phyloP scores from a whole-genome alignment of 1,140 invertebrate species.

The Schmidtea mediterranea region DNA sequence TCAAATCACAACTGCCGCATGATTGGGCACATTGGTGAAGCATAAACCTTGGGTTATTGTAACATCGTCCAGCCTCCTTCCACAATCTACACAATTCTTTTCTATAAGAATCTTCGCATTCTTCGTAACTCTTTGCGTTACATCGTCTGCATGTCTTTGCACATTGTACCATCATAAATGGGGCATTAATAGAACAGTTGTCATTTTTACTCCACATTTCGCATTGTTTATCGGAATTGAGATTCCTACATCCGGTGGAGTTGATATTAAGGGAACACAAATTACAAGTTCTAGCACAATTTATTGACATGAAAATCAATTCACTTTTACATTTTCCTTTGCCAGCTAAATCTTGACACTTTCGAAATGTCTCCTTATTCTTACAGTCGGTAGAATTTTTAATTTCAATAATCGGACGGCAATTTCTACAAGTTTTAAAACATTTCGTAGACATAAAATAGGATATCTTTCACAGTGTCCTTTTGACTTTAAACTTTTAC shows the following conservation, averaged over 20 bases:
- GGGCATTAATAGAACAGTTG: slow-evolving; percentile 14
- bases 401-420: slow-evolving; percentile 5
- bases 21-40: slow-evolving; percentile 14
- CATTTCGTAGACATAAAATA: slow-evolving; percentile 16
- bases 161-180: slow-evolving; percentile 17
- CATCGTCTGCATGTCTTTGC: slow-evolving; percentile 15
- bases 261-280: slow-evolving; percentile 9
- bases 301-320: slow-evolving; percentile 10
- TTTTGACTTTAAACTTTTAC: slow-evolving; percentile 13
- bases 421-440: slow-evolving; percentile 14
- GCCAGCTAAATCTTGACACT: slow-evolving; percentile 8
- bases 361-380: neutral
- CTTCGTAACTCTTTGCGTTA: neutral
- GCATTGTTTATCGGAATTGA: slow-evolving; percentile 28
- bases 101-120: too few relatives aligned
- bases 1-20: slow-evolving; percentile 12
- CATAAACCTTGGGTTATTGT: slow-evolving; percentile 16
- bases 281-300: slow-evolving; percentile 11
- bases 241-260: slow-evolving; percentile 31
- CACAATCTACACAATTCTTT: slow-evolving; percentile 5
- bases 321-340: slow-evolving; percentile 10
- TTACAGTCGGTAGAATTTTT: too few relatives aligned
- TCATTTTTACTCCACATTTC: slow-evolving; percentile 14
- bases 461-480: slow-evolving; percentile 15
- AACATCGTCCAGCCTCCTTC: slow-evolving; percentile 13